Percentiles rank a stretch among this genome's conserved stretches.
These are phyloP conservation scores for Mystacornis crossleyi DNA, from an alignment of 2,113 vertebrate genomes.

Conservation along the genomic window DNA sequence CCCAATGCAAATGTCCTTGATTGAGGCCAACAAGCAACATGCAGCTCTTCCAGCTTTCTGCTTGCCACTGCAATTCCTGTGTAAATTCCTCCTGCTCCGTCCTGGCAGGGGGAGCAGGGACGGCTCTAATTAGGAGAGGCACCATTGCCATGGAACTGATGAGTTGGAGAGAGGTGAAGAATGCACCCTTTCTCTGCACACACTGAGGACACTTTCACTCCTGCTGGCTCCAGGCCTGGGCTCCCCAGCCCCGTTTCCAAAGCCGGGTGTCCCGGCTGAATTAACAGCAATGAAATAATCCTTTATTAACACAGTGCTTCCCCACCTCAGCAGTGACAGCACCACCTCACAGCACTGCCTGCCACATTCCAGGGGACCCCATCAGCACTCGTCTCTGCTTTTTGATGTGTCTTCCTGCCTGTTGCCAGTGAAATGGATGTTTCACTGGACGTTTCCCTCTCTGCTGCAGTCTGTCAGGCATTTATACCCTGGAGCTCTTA, in stretches of 20 bases:
- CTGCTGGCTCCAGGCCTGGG: slow-evolving; percentile 36
- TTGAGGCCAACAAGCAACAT: not conserved
- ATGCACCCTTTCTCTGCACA: slow-evolving; percentile 47
- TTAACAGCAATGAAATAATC: slow-evolving; percentile 18
- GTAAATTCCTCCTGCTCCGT: not conserved
- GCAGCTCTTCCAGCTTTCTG: not conserved
- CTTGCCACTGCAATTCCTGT: slow-evolving; percentile 1
- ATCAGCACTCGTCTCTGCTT: not conserved
- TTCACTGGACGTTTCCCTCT: not conserved
- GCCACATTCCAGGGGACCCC: not conserved
- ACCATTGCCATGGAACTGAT: not conserved
- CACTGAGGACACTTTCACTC: slow-evolving; percentile 51
- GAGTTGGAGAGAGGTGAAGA: slow-evolving; percentile 30
- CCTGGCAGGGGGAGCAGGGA: slow-evolving; percentile 15
- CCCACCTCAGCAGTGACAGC: not conserved
- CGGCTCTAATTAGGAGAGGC: not conserved
- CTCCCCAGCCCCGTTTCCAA: not conserved
- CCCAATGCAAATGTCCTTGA: not conserved
- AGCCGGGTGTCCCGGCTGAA: slow-evolving; percentile 19
- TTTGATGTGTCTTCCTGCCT: not conserved
- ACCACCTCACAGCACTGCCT: not conserved
- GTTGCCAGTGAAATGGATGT: not conserved
- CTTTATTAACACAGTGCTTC: not conserved
- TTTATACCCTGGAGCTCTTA: not conserved
- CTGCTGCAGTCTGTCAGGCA: not conserved